phyloP scores from a whole-genome alignment of 2,797 vertebrate genomes.

The Gobionotothen gibberifrons region DNA sequence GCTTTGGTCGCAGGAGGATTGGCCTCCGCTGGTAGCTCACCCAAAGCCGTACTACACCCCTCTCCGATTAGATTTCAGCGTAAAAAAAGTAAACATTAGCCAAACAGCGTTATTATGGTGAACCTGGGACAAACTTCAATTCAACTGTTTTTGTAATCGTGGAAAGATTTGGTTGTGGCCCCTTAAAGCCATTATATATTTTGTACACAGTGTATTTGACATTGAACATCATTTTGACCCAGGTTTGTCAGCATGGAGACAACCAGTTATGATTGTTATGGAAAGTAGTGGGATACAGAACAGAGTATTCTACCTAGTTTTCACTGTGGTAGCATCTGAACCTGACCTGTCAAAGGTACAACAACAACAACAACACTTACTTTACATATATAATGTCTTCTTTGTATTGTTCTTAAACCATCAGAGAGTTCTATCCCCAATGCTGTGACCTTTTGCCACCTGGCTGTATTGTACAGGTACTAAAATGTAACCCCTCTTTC shows the following conservation, averaged over 20 bases:
- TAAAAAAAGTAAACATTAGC: slow-evolving; percentile 37
- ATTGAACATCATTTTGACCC: slow-evolving; percentile 61
- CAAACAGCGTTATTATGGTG: slow-evolving; percentile 57
- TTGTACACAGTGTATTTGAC: slow-evolving; percentile 2
- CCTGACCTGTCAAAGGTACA: slow-evolving; percentile 83
- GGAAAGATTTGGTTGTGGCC: slow-evolving; percentile 19
- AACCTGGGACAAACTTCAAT: slow-evolving; percentile 69
- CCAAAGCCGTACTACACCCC: too few species aligned
- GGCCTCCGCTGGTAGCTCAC: too few species aligned
- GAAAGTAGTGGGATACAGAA: slow-evolving; percentile 57
- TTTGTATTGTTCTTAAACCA: neutral
- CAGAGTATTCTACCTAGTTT: slow-evolving; percentile 79
- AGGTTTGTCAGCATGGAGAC: slow-evolving; percentile 51
- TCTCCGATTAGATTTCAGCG: too few species aligned
- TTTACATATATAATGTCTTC: neutral
- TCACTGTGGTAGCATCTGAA: slow-evolving; percentile 79
- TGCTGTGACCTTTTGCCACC: neutral
- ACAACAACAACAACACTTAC: slow-evolving; percentile 79
- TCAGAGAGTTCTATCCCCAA: neutral
- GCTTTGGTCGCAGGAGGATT: too few species aligned
- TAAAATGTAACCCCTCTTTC: neutral
- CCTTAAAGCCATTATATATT: neutral
- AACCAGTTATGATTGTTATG: slow-evolving; percentile 65
- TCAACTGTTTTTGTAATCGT: slow-evolving; percentile 17
- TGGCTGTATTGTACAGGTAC: neutral